Conservation (phyloP, 2,888 invertebrate genomes). For the Linhomoeus sp. region DNA sequence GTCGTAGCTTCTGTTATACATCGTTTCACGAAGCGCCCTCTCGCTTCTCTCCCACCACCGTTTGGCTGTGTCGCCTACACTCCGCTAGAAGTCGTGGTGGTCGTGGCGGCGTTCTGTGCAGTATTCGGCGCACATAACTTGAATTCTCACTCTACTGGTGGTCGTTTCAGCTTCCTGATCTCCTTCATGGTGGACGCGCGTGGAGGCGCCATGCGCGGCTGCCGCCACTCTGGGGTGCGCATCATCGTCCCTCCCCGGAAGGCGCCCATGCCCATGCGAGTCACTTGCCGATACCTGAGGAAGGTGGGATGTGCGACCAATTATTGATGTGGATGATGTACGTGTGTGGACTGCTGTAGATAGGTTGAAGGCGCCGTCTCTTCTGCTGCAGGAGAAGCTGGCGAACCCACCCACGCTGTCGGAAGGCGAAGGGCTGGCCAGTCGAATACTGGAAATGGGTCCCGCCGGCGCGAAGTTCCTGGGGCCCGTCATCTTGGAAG, state of each 20-base stretch:
- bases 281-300: slow-evolving; percentile 82
- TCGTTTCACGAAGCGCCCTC: no score
- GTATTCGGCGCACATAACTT: no score
- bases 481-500: slow-evolving; percentile 41
- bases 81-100: no score
- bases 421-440: slow-evolving; percentile 94
- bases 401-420: slow-evolving; percentile 92
- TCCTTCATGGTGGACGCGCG: slow-evolving; percentile 98
- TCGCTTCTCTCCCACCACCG: no score
- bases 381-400: slow-evolving; percentile 33
- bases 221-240: slow-evolving; percentile 89
- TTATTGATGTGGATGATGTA: no score
- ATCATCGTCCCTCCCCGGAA: slow-evolving; percentile 93
- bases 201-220: slow-evolving; percentile 95
- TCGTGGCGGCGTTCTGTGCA: no score
- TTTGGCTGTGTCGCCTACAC: no score
- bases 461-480: slow-evolving; percentile 91
- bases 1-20: no score
- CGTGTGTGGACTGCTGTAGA: no score
- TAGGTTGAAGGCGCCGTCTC: no score
- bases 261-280: slow-evolving; percentile 85
- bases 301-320: slow-evolving; percentile 41
- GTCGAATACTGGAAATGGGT: slow-evolving; percentile 84
- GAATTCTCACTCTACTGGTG: no score
- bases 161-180: slow-evolving; percentile 63